Percentiles rank a stretch among this genome's conserved stretches.
These are phyloP conservation scores for Pogonognathellus flavescens DNA, from an alignment of 1,140 invertebrate species.

Conservation along the genomic window DNA sequence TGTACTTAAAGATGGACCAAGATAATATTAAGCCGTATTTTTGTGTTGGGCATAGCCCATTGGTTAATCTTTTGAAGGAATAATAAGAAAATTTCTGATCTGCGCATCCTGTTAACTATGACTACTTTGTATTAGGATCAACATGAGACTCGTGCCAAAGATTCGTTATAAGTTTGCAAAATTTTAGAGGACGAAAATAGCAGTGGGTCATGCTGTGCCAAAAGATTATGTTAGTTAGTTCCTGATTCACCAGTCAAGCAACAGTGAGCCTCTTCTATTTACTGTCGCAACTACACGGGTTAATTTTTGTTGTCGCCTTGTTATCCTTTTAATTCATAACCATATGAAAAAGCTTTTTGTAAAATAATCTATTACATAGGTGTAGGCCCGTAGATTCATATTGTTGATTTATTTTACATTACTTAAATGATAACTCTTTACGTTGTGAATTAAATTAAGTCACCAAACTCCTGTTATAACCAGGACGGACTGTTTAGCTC, in stretches of 20 bases:
- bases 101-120: conserved; percentile 21
- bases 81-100: conserved; percentile 36
- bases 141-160: conserved; percentile 28
- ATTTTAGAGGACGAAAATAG: conserved; percentile 44
- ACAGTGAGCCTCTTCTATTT: conserved; percentile 46
- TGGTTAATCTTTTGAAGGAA: conserved; percentile 29
- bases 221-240: conserved; percentile 45
- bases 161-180: conserved; percentile 43
- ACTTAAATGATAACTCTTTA: conserved; percentile 17
- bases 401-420: neutral
- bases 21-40: neutral
- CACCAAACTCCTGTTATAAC: conserved; percentile 26
- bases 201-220: conserved; percentile 46
- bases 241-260: conserved; percentile 43
- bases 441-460: conserved; percentile 9
- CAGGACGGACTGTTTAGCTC: conserved; percentile 12
- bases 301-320: conserved; percentile 44
- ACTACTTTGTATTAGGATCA: neutral
- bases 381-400: neutral
- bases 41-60: neutral
- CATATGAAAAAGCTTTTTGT: conserved; percentile 24
- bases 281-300: conserved; percentile 28
- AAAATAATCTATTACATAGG: conserved; percentile 24
- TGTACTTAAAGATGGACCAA: neutral
- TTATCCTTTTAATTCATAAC: conserved; percentile 43